Conservation (phyloP, 2,113 vertebrate genomes). For the Gallinago undulata region DNA sequence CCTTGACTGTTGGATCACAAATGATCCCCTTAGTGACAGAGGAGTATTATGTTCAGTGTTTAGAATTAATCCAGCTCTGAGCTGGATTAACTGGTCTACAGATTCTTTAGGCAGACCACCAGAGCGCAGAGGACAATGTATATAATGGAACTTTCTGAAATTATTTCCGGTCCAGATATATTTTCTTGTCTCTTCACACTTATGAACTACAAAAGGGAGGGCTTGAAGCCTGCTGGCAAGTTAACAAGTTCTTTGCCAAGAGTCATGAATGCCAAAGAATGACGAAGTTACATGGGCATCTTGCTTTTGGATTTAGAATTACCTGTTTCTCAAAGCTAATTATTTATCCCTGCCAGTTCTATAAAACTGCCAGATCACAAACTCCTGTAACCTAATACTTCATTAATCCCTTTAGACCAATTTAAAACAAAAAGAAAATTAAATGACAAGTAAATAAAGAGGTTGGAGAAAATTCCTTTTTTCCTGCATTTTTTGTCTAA, state of each 20-base stretch:
- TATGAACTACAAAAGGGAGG: neutral
- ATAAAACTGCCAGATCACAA: neutral
- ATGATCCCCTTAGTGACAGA: neutral
- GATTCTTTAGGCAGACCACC: neutral
- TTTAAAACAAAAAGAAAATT: neutral
- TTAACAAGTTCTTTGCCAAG: neutral
- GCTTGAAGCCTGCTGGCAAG: neutral
- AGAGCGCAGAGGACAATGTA: neutral
- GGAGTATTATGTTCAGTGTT: slow-evolving; percentile 15
- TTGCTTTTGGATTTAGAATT: neutral
- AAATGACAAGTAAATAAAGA: neutral
- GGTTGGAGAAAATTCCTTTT: neutral
- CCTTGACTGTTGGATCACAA: neutral
- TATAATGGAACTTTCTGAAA: slow-evolving; percentile 26
- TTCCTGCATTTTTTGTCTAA: neutral
- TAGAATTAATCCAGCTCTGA: slow-evolving; percentile 16
- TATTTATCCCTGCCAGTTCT: neutral
- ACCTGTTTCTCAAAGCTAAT: neutral
- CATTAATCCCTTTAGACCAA: neutral
- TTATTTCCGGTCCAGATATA: slow-evolving; percentile 21
- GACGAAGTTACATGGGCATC: neutral
- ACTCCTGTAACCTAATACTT: neutral
- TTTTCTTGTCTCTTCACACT: slow-evolving; percentile 6
- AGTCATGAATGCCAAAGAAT: neutral
- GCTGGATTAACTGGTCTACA: neutral